Evolutionary conservation across 2,113 vertebrate species (phyloP).

Genomic region (Leucoraja erinaceus): DNA sequence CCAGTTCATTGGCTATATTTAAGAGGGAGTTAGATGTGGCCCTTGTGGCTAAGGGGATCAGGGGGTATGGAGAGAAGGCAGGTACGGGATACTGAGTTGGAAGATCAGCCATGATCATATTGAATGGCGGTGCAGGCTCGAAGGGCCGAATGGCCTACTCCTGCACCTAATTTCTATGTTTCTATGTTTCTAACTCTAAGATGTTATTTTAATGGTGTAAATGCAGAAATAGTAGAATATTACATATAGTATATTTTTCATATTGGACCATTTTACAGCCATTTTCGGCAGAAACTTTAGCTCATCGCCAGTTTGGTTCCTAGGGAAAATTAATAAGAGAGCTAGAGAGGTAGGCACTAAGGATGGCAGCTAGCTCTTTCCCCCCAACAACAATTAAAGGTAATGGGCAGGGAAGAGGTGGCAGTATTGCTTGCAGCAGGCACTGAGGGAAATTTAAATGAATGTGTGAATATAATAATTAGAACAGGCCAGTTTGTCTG

Average conservation of each 20-base stretch:
- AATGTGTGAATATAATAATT: not conserved
- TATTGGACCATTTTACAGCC: too few species aligned
- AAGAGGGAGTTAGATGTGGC: too few species aligned
- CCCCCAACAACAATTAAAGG: not conserved
- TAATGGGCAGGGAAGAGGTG: not conserved
- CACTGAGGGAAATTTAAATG: not conserved
- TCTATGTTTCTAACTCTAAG: too few species aligned
- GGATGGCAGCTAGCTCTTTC: not conserved
- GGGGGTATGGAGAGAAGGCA: too few species aligned
- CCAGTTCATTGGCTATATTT: too few species aligned
- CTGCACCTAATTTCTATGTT: too few species aligned
- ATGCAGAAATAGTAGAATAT: not conserved
- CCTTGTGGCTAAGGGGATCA: too few species aligned
- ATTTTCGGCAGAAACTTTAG: not conserved
- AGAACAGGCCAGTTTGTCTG: not conserved
- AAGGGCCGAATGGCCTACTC: too few species aligned
- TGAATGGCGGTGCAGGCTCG: too few species aligned
- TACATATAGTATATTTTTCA: not conserved
- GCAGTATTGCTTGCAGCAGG: not conserved
- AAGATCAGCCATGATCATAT: too few species aligned
- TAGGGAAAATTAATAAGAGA: not conserved
- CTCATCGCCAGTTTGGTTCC: not conserved
- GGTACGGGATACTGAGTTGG: too few species aligned
- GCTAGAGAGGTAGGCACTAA: not conserved
- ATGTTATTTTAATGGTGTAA: not conserved